phyloP scores from a whole-genome alignment of 2,113 vertebrate genomes.

The Mola mola region DNA sequence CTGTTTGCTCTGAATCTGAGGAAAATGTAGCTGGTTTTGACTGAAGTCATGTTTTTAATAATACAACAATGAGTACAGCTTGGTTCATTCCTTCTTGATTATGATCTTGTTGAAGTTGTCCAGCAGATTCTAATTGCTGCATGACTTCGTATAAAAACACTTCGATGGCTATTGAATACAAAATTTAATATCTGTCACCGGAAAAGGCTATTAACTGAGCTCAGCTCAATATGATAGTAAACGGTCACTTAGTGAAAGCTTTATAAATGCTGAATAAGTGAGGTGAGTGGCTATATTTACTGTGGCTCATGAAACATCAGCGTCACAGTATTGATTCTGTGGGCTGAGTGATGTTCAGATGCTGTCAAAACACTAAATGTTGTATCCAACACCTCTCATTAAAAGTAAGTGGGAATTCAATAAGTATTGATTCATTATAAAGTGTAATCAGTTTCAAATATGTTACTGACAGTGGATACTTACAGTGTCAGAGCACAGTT shows the following conservation, averaged over 20 bases:
- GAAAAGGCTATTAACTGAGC: conserved; percentile 7
- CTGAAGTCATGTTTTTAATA: background rate
- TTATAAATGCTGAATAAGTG: conserved; percentile 51
- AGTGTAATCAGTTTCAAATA: conserved; percentile 19
- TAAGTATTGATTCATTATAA: conserved; percentile 34
- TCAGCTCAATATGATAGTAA: conserved; percentile 8
- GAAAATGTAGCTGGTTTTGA: background rate
- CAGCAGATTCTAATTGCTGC: background rate
- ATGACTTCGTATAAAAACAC: conserved; percentile 1
- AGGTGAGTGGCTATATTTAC: conserved; percentile 33
- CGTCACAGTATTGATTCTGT: conserved; percentile 43
- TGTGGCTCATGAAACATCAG: conserved; percentile 25
- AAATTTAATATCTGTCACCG: conserved; percentile 16
- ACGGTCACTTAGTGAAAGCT: conserved; percentile 33
- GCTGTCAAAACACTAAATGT: conserved; percentile 41
- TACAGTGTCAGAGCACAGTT: too few relatives aligned
- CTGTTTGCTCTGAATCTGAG: background rate
- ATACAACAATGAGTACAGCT: background rate
- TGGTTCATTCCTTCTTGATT: background rate
- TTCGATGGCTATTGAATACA: background rate
- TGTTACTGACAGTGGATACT: conserved; percentile 12
- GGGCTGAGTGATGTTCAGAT: conserved; percentile 43
- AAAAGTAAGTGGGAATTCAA: conserved; percentile 19
- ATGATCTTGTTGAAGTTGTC: background rate
- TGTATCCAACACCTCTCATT: conserved; percentile 6